Evolutionary conservation across 2,113 vertebrate genomes (phyloP).

Genomic region (Brienomyrus brachyistius): DNA sequence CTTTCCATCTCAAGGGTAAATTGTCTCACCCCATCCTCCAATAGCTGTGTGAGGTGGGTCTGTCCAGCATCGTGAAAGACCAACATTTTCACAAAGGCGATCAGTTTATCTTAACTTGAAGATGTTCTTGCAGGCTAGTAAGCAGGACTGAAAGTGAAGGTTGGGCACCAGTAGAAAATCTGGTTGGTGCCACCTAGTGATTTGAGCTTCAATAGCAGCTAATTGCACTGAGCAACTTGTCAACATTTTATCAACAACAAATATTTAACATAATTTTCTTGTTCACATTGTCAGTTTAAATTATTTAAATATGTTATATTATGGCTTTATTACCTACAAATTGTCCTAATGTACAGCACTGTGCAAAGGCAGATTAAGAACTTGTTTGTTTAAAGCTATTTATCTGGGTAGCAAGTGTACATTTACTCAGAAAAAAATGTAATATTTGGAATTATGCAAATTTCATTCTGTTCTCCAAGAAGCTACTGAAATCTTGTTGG

Average conservation of each 20-base stretch:
- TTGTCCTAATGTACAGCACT: background rate
- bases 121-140: background rate
- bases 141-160: background rate
- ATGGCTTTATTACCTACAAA: background rate
- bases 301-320: background rate
- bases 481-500: background rate
- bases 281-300: background rate
- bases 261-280: background rate
- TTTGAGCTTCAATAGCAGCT: background rate
- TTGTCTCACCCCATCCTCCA: background rate
- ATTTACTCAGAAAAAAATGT: background rate
- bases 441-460: background rate
- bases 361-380: background rate
- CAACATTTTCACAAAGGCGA: background rate
- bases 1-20: background rate
- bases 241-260: background rate
- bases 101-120: background rate
- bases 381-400: background rate
- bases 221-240: background rate
- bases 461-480: background rate
- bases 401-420: background rate
- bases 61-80: background rate
- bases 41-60: background rate
- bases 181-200: background rate
- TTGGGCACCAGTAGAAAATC: background rate